Percentiles rank a stretch among this genome's conserved stretches.
These are phyloP conservation scores for Buphagus erythrorhynchus DNA, from an alignment of 2,797 vertebrate species.

Conservation along the genomic window DNA sequence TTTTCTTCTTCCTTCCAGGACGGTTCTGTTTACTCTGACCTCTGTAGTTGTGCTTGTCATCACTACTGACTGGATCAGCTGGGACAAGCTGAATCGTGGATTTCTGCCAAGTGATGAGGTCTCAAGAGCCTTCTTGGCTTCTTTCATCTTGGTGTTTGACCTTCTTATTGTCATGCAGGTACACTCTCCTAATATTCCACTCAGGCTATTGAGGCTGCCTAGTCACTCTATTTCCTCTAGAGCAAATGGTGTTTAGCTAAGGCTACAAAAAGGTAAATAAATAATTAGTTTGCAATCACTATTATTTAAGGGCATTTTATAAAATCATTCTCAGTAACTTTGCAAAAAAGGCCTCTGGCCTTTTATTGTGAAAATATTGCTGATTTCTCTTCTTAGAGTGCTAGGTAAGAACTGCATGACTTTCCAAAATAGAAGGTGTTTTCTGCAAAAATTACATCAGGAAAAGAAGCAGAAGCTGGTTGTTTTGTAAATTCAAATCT, in stretches of 20 bases:
- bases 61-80: conserved; percentile 99
- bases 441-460: neutral
- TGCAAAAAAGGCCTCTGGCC: neutral
- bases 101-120: conserved; percentile 98
- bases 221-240: neutral
- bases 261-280: neutral
- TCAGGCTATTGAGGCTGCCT: neutral
- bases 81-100: conserved; percentile 96
- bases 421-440: neutral
- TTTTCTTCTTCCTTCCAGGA: conserved; percentile 79
- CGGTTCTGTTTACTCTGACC: conserved; percentile 92
- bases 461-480: neutral
- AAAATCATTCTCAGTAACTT: neutral
- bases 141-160: conserved; percentile 98
- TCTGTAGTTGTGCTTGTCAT: conserved; percentile 95
- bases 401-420: neutral
- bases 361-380: neutral
- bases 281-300: neutral
- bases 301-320: neutral
- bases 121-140: conserved; percentile 96
- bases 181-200: conserved; percentile 35
- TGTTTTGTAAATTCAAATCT: conserved; percentile 22
- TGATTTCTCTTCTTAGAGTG: conserved; percentile 3
- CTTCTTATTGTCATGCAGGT: conserved; percentile 99
- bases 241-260: neutral